These are phyloP conservation scores for Notodonta dromedarius DNA, from an alignment of 2,888 invertebrate species.

Conservation along the genomic window DNA sequence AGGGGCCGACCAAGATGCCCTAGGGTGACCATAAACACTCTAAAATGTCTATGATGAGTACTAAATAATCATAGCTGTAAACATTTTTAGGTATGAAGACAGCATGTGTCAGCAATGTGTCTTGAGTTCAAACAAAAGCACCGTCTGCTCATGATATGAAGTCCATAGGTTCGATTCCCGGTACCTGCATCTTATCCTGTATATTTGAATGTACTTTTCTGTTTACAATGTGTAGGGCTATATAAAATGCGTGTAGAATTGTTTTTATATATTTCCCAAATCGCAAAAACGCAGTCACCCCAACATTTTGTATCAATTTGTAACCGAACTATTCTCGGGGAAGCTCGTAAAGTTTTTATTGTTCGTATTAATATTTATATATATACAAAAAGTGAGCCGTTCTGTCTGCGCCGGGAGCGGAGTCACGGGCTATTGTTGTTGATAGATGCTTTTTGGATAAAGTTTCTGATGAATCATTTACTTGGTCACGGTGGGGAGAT, in stretches of 20 bases:
- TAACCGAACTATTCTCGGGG: conserved; percentile 28
- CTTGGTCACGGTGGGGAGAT: neutral
- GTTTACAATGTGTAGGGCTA: no score
- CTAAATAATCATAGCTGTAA: no score
- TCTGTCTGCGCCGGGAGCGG: conserved; percentile 26
- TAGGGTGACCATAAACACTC: conserved; percentile 13
- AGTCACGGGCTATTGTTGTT: conserved; percentile 22
- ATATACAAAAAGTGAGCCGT: conserved; percentile 12
- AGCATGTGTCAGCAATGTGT: no score
- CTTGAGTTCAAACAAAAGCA: no score
- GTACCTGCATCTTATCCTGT: no score
- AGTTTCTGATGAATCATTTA: conserved; percentile 1
- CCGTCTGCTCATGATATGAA: no score
- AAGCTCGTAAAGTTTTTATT: conserved; percentile 52
- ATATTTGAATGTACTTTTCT: no score
- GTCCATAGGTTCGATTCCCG: no score
- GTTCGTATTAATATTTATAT: conserved; percentile 39
- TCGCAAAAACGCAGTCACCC: conserved; percentile 17
- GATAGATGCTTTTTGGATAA: conserved; percentile 23
- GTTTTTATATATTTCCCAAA: no score
- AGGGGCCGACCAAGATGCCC: conserved; percentile 13
- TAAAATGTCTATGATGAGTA: no score
- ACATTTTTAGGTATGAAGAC: no score
- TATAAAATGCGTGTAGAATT: no score
- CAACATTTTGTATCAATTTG: conserved; percentile 39